Conservation (phyloP, 2,888 invertebrate species). For the Volucella zonaria region DNA sequence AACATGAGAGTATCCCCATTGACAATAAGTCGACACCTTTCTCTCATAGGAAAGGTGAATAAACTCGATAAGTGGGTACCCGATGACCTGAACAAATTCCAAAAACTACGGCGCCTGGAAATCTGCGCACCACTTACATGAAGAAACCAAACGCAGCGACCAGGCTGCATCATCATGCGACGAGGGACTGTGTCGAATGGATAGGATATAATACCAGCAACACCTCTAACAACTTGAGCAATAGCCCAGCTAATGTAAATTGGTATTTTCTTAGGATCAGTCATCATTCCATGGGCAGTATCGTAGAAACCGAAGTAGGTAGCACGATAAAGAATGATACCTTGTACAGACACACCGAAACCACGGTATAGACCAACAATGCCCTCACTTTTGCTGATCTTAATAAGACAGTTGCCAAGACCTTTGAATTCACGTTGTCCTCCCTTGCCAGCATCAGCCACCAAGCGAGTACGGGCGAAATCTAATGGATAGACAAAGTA, state of each 20-base stretch:
- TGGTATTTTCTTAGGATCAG: slow-evolving; percentile 96
- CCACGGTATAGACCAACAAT: slow-evolving; percentile 94
- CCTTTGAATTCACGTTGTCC: slow-evolving; percentile 94
- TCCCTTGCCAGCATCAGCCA: slow-evolving; percentile 95
- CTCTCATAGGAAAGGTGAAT: too few species aligned
- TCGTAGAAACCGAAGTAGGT: slow-evolving; percentile 98
- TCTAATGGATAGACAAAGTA: slow-evolving; percentile 97
- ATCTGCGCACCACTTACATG: too few species aligned
- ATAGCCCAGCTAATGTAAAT: slow-evolving; percentile 96
- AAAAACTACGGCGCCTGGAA: too few species aligned
- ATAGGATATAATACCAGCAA: slow-evolving; percentile 96
- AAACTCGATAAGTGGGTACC: too few species aligned
- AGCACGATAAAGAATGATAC: slow-evolving; percentile 97
- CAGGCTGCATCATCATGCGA: slow-evolving; percentile 99
- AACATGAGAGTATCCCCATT: too few species aligned
- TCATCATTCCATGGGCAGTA: slow-evolving; percentile 96
- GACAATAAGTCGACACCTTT: too few species aligned
- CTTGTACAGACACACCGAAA: slow-evolving; percentile 97
- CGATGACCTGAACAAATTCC: too few species aligned
- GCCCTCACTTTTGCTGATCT: slow-evolving; percentile 94
- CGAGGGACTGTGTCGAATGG: slow-evolving; percentile 97
- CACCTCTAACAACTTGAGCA: slow-evolving; percentile 93
- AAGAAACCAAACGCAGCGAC: too few species aligned
- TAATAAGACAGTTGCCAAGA: slow-evolving; percentile 92
- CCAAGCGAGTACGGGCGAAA: slow-evolving; percentile 95